Evolutionary conservation across 1,140 invertebrate genomes (phyloP).

Genomic region (Pogonomyrmex californicus): DNA sequence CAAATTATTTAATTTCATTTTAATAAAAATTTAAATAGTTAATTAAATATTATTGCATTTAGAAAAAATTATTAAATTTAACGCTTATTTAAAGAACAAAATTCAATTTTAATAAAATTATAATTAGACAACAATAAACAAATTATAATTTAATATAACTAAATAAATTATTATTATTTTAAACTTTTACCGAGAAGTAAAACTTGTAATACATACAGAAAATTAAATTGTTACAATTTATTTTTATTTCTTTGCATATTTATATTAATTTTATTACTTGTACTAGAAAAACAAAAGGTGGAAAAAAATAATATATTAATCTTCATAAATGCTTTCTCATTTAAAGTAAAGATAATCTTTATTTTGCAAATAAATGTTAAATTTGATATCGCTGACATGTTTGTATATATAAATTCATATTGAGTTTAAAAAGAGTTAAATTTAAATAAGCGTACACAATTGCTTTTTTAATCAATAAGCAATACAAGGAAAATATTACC

Average conservation of each 20-base stretch:
- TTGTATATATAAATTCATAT: slow-evolving; percentile 20
- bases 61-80: neutral
- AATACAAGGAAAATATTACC: neutral
- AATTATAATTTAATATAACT: no score
- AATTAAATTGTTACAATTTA: neutral
- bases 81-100: neutral
- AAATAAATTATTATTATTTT: neutral
- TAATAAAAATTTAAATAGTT: neutral
- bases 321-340: neutral
- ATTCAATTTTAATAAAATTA: neutral
- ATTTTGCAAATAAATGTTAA: slow-evolving; percentile 1
- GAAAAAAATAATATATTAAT: slow-evolving; percentile 9
- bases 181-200: neutral
- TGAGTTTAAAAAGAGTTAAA: slow-evolving; percentile 3
- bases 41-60: neutral
- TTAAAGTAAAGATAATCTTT: neutral
- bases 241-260: neutral
- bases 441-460: neutral
- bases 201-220: neutral
- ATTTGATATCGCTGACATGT: slow-evolving; percentile 5
- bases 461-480: neutral
- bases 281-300: no score
- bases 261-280: neutral
- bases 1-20: neutral
- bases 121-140: no score